These are phyloP conservation scores for Lycocorax pyrrhopterus DNA, from an alignment of 2,113 vertebrate species.

Conservation along the genomic window DNA sequence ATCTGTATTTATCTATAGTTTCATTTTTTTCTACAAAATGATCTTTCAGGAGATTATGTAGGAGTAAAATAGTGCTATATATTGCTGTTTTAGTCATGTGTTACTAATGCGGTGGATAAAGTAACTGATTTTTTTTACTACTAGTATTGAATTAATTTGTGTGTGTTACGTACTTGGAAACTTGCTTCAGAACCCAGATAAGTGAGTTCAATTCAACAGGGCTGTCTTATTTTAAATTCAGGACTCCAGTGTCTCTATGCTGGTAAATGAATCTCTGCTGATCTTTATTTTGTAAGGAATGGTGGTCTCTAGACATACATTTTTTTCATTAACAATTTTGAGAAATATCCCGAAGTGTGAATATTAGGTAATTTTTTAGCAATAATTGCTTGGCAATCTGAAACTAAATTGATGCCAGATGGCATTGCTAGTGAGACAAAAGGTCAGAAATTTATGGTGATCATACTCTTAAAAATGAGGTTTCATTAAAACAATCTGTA, in stretches of 20 bases:
- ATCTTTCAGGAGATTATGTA: background rate
- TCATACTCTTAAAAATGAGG: background rate
- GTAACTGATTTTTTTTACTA: background rate
- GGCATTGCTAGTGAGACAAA: background rate
- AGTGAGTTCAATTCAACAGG: background rate
- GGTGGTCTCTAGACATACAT: background rate
- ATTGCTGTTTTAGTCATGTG: background rate
- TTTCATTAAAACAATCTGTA: background rate
- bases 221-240: background rate
- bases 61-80: background rate
- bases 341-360: background rate
- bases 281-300: background rate
- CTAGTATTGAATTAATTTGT: background rate
- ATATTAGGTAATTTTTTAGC: background rate
- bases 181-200: background rate
- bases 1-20: background rate
- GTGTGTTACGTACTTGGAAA: background rate
- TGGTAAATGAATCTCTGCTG: background rate
- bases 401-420: background rate
- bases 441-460: background rate
- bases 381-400: background rate
- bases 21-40: background rate
- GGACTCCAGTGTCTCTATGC: background rate
- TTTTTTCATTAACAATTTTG: background rate
- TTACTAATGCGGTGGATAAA: background rate